Evolutionary conservation across 1,140 invertebrate species (phyloP), one percentile per base, ranked within the genome.

Genomic region (Philopotamus ludificatus): DNA sequence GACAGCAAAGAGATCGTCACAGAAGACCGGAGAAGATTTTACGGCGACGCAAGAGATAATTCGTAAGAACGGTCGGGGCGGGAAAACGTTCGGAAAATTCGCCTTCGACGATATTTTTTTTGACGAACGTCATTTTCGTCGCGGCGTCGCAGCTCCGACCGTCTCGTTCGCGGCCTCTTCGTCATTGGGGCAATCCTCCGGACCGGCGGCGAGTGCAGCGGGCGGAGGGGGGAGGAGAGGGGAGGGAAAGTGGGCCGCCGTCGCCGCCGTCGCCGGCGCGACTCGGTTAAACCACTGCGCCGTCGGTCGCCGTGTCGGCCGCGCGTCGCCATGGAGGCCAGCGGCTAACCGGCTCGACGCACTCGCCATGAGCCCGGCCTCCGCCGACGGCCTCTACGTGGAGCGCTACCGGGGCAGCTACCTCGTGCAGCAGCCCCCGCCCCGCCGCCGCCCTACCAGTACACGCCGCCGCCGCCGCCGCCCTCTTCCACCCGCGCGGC

Each of bases 351-450:
- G 75, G 79, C 76, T 77, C 20, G 51, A 50, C 44, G 61, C 62
- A 41, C 39, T 64, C 25, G 57, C 65, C 58, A 86, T 86, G 85
- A 85, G 85, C 79, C 84, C 84, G 47, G 83, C 83, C 71, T 84
- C 83, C 26, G 75, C 76, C 49, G 78, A 78, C 66, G 74, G 76
- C 58, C 71, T 86, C 55, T 82, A 86, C 76, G 82, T 87, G 70
- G 85, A 88, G 77, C 80, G 84, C 71, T 87, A 86, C 74, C 83
- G 86, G 64, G 86, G 86, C 61, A 85, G 82, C 64, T 86, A 83
- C 72, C 73, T 87, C 45, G 86, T 88, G n/a, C n/a, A n/a, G n/a
- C n/a, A n/a, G n/a, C n/a, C n/a, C n/a, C n/a, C n/a, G n/a, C n/a
- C n/a, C n/a, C 67, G 71, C 63, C 50, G 22, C 62, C 3, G 74